Evolutionary conservation across 2,888 invertebrate genomes (phyloP).

Genomic region (Hirtodrosophila histrioides): DNA sequence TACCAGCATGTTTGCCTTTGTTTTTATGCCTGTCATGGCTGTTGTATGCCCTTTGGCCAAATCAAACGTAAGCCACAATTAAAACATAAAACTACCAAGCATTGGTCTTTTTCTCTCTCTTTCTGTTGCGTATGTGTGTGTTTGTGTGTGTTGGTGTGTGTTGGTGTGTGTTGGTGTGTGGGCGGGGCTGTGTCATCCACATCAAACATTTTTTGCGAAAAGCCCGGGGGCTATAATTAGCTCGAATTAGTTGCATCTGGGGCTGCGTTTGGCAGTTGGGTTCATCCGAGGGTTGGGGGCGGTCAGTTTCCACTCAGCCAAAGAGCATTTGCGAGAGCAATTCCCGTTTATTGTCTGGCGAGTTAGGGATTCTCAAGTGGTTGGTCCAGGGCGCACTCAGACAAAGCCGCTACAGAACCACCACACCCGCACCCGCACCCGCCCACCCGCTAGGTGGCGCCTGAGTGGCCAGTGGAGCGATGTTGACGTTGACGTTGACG

Average conservation of each 20-base stretch:
- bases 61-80: slow-evolving; percentile 78
- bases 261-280: slow-evolving; percentile 62
- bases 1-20: slow-evolving; percentile 74
- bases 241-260: slow-evolving; percentile 69
- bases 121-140: slow-evolving; percentile 1
- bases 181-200: slow-evolving; percentile 39
- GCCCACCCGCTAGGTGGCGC: background rate
- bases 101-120: slow-evolving; percentile 26
- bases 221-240: slow-evolving; percentile 63
- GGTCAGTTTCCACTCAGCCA: slow-evolving; percentile 21
- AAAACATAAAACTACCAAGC: slow-evolving; percentile 70
- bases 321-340: slow-evolving; percentile 30
- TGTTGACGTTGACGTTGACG: slow-evolving; percentile 47
- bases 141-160: background rate
- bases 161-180: background rate
- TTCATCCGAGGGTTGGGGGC: background rate
- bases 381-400: slow-evolving; percentile 44
- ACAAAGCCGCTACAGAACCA: slow-evolving; percentile 18
- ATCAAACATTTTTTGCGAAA: slow-evolving; percentile 57
- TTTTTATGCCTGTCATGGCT: slow-evolving; percentile 74
- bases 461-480: slow-evolving; percentile 38
- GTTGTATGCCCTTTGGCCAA: slow-evolving; percentile 71
- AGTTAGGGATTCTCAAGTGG: slow-evolving; percentile 39
- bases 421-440: background rate
- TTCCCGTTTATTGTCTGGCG: slow-evolving; percentile 33